Evolutionary conservation across 2,797 vertebrate species (phyloP).

Genomic region (Uromys caudimaculatus): DNA sequence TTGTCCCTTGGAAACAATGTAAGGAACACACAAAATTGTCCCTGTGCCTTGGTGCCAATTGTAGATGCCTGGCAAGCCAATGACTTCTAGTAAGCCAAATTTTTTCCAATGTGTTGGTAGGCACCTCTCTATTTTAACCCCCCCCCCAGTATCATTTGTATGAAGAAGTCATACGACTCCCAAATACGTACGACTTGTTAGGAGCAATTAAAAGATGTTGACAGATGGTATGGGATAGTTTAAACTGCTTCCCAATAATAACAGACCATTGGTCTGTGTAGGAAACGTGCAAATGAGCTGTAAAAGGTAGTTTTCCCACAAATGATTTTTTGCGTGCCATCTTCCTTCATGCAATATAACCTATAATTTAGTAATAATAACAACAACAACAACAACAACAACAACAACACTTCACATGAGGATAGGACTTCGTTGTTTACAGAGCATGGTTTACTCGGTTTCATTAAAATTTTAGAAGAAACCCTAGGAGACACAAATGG

Average conservation of each 20-base stretch:
- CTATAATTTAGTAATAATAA: conserved; percentile 74
- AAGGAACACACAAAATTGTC: not conserved
- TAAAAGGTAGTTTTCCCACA: conserved; percentile 68
- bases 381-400: not conserved
- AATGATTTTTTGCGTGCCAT: conserved; percentile 50
- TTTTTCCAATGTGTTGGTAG: not conserved
- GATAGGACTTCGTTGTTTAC: conserved; percentile 55
- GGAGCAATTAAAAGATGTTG: conserved; percentile 30
- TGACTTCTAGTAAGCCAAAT: not conserved
- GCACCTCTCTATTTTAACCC: conserved; percentile 14
- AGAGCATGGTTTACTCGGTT: conserved; percentile 47
- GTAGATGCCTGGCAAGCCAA: not conserved
- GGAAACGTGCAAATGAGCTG: conserved; percentile 51
- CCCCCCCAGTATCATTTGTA: conserved; percentile 9
- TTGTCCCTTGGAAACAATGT: not conserved
- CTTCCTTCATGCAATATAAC: conserved; percentile 59
- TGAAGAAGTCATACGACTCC: not conserved
- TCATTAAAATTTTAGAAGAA: conserved; percentile 49
- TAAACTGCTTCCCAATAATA: conserved; percentile 32
- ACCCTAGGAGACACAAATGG: not conserved
- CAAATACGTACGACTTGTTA: conserved; percentile 27
- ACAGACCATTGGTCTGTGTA: conserved; percentile 36
- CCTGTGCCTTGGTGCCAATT: not conserved
- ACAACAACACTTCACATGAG: conserved; percentile 40
- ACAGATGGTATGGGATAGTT: conserved; percentile 40